Percentiles rank a stretch among this genome's conserved stretches.
These are phyloP conservation scores for Enoplosus armatus DNA, from an alignment of 2,797 vertebrate genomes.

Conservation along the genomic window DNA sequence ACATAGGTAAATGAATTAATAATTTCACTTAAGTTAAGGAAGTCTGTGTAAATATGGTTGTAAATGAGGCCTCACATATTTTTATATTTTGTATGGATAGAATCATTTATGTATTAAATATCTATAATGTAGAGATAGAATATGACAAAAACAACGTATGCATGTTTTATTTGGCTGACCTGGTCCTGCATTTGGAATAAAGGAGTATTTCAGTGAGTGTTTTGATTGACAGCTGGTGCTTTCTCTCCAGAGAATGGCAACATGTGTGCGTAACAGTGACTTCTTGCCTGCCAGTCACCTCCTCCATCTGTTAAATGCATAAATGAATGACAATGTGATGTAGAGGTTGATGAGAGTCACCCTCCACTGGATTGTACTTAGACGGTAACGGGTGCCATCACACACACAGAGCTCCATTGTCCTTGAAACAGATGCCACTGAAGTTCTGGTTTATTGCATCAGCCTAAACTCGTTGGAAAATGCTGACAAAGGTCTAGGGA, in stretches of 20 bases:
- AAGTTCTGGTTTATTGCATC: constrained; percentile 53
- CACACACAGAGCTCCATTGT: constrained; percentile 49
- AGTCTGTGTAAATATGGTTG: constrained; percentile 96
- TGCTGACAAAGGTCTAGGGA: constrained; percentile 38
- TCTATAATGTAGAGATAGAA: constrained; percentile 87
- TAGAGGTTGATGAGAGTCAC: constrained; percentile 58
- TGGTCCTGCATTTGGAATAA: constrained; percentile 86
- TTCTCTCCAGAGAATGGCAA: constrained; percentile 51
- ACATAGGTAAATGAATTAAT: constrained; percentile 85
- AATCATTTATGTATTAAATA: constrained; percentile 93
- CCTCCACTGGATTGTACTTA: constrained; percentile 37
- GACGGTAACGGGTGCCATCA: constrained; percentile 31
- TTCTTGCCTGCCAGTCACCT: constrained; percentile 19
- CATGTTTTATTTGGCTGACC: constrained; percentile 83
- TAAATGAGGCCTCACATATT: constrained; percentile 99
- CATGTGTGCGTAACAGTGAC: constrained; percentile 24
- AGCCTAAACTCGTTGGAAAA: constrained; percentile 37
- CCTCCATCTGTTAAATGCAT: constrained; percentile 73
- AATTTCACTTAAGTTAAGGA: constrained; percentile 96
- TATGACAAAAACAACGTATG: constrained; percentile 75
- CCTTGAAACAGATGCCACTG: constrained; percentile 34
- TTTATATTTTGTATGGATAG: constrained; percentile 99
- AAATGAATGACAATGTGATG: constrained; percentile 67
- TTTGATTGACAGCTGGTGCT: constrained; percentile 64
- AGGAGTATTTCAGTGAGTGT: constrained; percentile 81